Evolutionary conservation across 2,113 vertebrate species (phyloP).

Genomic region (Solenodon paradoxus): DNA sequence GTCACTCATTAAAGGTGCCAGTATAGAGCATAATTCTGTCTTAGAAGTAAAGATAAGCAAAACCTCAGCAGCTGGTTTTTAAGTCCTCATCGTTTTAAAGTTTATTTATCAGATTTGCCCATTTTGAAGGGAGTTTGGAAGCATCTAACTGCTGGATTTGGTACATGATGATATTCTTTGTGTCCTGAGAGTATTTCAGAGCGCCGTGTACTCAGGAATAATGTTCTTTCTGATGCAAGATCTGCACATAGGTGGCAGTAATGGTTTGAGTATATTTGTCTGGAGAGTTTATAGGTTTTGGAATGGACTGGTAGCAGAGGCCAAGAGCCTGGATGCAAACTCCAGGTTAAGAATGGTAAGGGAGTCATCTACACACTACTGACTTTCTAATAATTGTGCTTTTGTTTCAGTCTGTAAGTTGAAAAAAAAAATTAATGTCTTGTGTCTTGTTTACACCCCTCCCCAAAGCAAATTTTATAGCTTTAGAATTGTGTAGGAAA

Average conservation of each 20-base stretch:
- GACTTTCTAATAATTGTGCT: not conserved
- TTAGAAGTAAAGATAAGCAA: not conserved
- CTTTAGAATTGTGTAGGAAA: not conserved
- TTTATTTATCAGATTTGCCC: not conserved
- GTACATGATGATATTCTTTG: not conserved
- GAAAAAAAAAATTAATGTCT: not conserved
- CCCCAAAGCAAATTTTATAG: not conserved
- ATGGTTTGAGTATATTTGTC: not conserved
- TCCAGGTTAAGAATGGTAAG: not conserved
- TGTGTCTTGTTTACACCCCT: not conserved
- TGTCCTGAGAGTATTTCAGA: not conserved
- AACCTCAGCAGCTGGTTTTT: not conserved
- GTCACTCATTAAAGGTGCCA: not conserved
- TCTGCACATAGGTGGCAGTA: not conserved
- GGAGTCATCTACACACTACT: not conserved
- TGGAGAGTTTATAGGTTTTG: not conserved
- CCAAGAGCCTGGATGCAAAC: not conserved
- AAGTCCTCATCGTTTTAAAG: not conserved
- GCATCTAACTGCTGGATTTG: not conserved
- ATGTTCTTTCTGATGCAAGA: not conserved
- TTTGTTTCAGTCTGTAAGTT: not conserved
- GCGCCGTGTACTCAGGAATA: not conserved
- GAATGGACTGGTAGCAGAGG: not conserved
- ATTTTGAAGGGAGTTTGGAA: not conserved
- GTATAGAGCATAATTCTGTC: not conserved